Conservation (phyloP, 2,797 vertebrate species). For the Karalla daura region DNA sequence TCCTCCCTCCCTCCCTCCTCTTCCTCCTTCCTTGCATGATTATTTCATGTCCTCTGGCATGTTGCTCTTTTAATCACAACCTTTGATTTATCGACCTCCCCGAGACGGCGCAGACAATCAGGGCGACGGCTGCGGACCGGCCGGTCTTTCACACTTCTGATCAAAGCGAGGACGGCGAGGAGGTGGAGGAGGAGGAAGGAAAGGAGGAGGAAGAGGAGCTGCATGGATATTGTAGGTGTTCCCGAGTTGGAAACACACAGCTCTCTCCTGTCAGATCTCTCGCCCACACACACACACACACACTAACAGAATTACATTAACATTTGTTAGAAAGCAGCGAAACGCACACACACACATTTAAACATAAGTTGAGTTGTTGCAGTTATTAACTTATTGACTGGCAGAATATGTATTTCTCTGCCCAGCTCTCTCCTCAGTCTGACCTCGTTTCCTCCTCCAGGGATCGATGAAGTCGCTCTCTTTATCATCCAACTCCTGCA, state of each 20-base stretch:
- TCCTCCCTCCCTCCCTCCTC: constrained; percentile 9
- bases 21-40: constrained; percentile 58
- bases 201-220: not conserved
- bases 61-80: constrained; percentile 78
- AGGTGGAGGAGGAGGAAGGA: no score
- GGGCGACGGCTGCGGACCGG: constrained; percentile 8
- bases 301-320: no score
- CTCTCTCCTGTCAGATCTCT: not conserved
- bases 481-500: not conserved
- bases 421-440: not conserved
- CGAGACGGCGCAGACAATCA: constrained; percentile 50
- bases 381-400: not conserved
- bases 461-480: not conserved
- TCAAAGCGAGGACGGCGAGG: constrained; percentile 59
- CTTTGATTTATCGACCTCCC: constrained; percentile 77
- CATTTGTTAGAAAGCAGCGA: no score
- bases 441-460: constrained; percentile 8
- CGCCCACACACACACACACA: no score
- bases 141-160: constrained; percentile 39
- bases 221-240: constrained; percentile 50
- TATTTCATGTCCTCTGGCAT: constrained; percentile 75
- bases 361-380: no score
- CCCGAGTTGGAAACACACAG: constrained; percentile 7
- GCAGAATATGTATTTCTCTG: not conserved
- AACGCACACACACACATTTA: no score